Conservation (phyloP, 2,888 invertebrate genomes). For the Metalampra italica region DNA sequence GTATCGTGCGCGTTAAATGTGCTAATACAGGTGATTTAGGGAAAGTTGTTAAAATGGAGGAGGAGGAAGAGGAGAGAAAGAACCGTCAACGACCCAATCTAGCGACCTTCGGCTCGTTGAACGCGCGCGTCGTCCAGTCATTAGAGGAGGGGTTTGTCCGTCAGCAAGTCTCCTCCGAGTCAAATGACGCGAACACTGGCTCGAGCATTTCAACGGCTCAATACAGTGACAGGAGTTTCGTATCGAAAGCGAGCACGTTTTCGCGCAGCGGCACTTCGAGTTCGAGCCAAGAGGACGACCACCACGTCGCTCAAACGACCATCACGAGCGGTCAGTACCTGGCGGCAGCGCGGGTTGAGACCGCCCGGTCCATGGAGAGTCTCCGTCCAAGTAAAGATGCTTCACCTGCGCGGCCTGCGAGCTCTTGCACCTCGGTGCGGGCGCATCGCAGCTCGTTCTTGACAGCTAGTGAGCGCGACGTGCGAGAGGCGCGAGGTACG, state of each 20-base stretch:
- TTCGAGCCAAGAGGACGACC: slow-evolving; percentile 85
- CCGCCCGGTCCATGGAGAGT: slow-evolving; percentile 85
- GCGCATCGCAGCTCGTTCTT: slow-evolving; percentile 80
- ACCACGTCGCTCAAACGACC: slow-evolving; percentile 74
- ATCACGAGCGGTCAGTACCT: slow-evolving; percentile 74
- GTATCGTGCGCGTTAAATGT: slow-evolving; percentile 37
- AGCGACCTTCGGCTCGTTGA: slow-evolving; percentile 56
- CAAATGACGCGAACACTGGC: slow-evolving; percentile 72
- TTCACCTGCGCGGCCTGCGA: slow-evolving; percentile 75
- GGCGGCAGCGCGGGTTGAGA: slow-evolving; percentile 75
- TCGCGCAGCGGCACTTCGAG: slow-evolving; percentile 81
- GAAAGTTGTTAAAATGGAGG: slow-evolving; percentile 50
- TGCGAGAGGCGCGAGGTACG: slow-evolving; percentile 81
- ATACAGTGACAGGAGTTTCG: slow-evolving; percentile 69
- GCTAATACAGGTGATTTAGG: slow-evolving; percentile 29
- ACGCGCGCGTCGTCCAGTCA: slow-evolving; percentile 56
- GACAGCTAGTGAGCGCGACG: slow-evolving; percentile 82
- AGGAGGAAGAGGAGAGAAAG: slow-evolving; percentile 68
- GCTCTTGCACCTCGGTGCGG: slow-evolving; percentile 68
- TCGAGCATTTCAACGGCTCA: slow-evolving; percentile 68
- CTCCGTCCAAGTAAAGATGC: slow-evolving; percentile 78
- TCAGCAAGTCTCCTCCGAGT: slow-evolving; percentile 77
- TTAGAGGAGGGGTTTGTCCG: slow-evolving; percentile 56
- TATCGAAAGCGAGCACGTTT: slow-evolving; percentile 74
- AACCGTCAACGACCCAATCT: slow-evolving; percentile 55